A percentile compares a stretch with the other conserved stretches of the same genome.
These are phyloP conservation scores for Plebejus argus DNA, from an alignment of 2,888 invertebrate genomes.

Conservation along the genomic window DNA sequence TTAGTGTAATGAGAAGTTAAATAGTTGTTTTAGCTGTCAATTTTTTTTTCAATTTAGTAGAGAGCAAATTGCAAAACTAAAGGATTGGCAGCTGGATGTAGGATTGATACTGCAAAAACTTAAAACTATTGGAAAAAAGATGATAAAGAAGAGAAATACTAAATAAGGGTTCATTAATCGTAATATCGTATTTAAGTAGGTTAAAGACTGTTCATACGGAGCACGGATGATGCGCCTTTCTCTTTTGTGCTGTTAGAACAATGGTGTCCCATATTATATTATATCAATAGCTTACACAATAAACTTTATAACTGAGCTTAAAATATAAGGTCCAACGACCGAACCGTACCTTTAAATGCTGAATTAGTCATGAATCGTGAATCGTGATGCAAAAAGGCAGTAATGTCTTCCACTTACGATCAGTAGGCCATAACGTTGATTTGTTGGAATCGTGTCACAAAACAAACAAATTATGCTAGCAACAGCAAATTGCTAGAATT, in stretches of 20 bases:
- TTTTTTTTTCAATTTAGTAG: neutral
- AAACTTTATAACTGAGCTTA: neutral
- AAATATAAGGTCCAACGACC: neutral
- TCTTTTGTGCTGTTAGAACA: slow-evolving; percentile 40
- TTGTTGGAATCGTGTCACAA: slow-evolving; percentile 54
- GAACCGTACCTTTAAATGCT: neutral
- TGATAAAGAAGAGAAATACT: slow-evolving; percentile 4
- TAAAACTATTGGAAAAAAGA: neutral
- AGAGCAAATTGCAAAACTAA: neutral
- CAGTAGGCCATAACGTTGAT: slow-evolving; percentile 46
- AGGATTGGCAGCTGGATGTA: no score
- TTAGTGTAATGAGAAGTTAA: neutral
- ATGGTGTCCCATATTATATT: slow-evolving; percentile 35
- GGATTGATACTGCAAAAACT: neutral
- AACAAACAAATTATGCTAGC: neutral
- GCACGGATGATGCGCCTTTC: slow-evolving; percentile 44
- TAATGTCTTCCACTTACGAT: slow-evolving; percentile 48
- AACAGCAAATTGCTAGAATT: slow-evolving; percentile 19
- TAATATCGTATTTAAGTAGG: slow-evolving; percentile 43
- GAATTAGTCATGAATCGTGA: neutral
- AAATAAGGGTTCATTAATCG: slow-evolving; percentile 25
- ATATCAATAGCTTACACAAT: neutral
- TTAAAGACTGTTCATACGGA: slow-evolving; percentile 42
- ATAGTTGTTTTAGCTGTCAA: neutral
- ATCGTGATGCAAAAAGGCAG: slow-evolving; percentile 35